Base-by-base conservation (phyloP, 2,888 invertebrate genomes). In the Endotricha flammealis region DNA sequence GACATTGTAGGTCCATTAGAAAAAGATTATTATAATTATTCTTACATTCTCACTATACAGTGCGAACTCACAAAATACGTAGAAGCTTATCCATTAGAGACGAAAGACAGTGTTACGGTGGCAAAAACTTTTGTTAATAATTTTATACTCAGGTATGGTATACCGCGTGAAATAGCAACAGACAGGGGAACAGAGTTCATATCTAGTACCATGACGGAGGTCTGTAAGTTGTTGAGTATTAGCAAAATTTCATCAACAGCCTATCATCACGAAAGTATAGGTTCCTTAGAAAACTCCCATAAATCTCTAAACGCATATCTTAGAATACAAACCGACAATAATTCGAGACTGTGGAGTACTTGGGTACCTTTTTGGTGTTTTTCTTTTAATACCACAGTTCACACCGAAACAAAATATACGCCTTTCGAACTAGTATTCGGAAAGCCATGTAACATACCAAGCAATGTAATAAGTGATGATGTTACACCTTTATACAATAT, bases 1-100 rank as follows among this genome's bases (percentile, higher is more conserved):
- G 46, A 46, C 12, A 10, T 44, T 11, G 36, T 48, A n/a, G 44
- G 46, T 2, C 46, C 46, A 3, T 32, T 49, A 27, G 36, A 38
- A 11, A 39, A 8, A 11, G 42, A 47, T 30, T 12, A 25, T 10
- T 6, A 40, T 28, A 39, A 39, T 41, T 32, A 39, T 31, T 17
- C 22, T 1, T 44, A 42, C 23, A 44, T 44, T 17, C 31, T 47
- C 14, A 44, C 44, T 22, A 12, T 47, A 14, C 40, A 47, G 25
- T 47, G 46, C 20, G 41, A 46, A 17, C 32, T 46, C 2, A 37
- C 11, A 3, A 44, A 44, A 20, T 45, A 33, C 30, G 23, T 36
- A 12, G 36, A 39, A 9, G 42, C 42, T 2, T 42, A 23, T 7
- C 23, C 25, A 5, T 10, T 25, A 10, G 6, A n/a, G 5, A 37